Base-by-base conservation (phyloP, 2,113 vertebrate species). In the Cygnus atratus region DNA sequence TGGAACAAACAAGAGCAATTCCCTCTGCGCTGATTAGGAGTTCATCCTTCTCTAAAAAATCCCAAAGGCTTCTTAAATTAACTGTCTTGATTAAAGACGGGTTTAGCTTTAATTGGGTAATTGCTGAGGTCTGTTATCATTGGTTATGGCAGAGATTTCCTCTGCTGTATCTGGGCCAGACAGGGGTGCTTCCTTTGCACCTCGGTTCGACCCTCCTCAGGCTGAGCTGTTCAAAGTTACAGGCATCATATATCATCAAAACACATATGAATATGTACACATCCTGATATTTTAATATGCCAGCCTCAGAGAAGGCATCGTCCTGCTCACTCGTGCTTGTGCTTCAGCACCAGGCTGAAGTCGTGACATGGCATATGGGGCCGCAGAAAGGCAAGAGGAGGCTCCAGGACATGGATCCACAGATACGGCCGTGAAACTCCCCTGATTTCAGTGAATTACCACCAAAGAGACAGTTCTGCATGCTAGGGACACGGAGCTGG, bases 1-100 rank as follows among this genome's bases (percentile, higher is more conserved):
- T n/a, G 33, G 61, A 83, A 87, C 83, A 95, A 95, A 90, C 22
- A 90, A 39, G 9, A 73, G 14, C 66, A 89, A 91, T 87, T 93
- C 88, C 77, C 86, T 70, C 81, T 73, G 58, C 70, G 73, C 39
- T 76, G 61, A 90, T 86, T 84, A 75, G 61, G 57, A 84, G 28
- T 58, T 91, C 65, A 43, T 87, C 58, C 48, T 88, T 86, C 85
- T 82, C 41, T 41, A 58, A 79, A 90, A 95, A 87, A 68, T 82
- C 86, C 62, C 77, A 0, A 58, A 62, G 76, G 77, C 35, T 37
- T 84, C 78, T 87, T 84, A 67, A 88, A 58, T 18, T 84, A 54
- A 54, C 43, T 68, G 46, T 48, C 73, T 76, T 92, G 80, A 84
- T 90, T 90, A 79, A 93, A 92, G 80, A 87, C 16, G 63, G 12